These are phyloP conservation scores for Drosophila repletoides DNA, from an alignment of 1,140 invertebrate genomes.

Conservation along the genomic window DNA sequence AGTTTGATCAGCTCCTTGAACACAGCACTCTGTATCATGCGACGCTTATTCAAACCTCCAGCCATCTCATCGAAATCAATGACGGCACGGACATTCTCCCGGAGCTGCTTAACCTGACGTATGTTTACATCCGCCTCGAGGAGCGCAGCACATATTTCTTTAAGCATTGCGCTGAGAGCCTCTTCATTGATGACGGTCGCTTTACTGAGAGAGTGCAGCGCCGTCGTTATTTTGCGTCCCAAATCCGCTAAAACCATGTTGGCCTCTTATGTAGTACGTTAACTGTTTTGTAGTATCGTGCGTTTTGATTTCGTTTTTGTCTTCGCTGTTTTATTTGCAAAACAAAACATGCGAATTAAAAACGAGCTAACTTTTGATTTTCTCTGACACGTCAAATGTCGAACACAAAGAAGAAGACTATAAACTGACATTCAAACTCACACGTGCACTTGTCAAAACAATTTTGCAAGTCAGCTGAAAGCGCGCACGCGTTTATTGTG, in stretches of 20 bases:
- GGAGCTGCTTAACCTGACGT: slow-evolving; percentile 95
- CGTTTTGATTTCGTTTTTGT: slow-evolving; percentile 46
- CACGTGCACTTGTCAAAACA: slow-evolving; percentile 44
- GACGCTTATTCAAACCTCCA: slow-evolving; percentile 97
- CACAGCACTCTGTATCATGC: slow-evolving; percentile 99
- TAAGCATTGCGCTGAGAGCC: slow-evolving; percentile 99
- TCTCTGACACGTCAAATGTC: slow-evolving; percentile 67
- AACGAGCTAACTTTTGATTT: slow-evolving; percentile 51
- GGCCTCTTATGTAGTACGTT: slow-evolving; percentile 34
- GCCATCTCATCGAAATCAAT: slow-evolving; percentile 99
- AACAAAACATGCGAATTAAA: slow-evolving; percentile 41
- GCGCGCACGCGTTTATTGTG: background rate
- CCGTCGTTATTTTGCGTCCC: slow-evolving; percentile 99
- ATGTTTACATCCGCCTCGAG: slow-evolving; percentile 99
- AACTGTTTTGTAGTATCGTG: slow-evolving; percentile 40
- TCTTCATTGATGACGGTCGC: slow-evolving; percentile 99
- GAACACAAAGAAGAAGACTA: slow-evolving; percentile 45
- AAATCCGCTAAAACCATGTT: slow-evolving; percentile 99
- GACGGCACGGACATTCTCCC: slow-evolving; percentile 98
- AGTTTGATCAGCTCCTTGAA: slow-evolving; percentile 99
- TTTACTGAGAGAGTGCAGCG: slow-evolving; percentile 97
- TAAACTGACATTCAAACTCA: slow-evolving; percentile 35
- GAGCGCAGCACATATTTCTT: slow-evolving; percentile 98
- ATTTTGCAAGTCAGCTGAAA: slow-evolving; percentile 13
- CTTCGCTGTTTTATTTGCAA: slow-evolving; percentile 37